These are phyloP conservation scores for Rhinoptilus africanus DNA, from an alignment of 2,113 vertebrate genomes.

Conservation along the genomic window DNA sequence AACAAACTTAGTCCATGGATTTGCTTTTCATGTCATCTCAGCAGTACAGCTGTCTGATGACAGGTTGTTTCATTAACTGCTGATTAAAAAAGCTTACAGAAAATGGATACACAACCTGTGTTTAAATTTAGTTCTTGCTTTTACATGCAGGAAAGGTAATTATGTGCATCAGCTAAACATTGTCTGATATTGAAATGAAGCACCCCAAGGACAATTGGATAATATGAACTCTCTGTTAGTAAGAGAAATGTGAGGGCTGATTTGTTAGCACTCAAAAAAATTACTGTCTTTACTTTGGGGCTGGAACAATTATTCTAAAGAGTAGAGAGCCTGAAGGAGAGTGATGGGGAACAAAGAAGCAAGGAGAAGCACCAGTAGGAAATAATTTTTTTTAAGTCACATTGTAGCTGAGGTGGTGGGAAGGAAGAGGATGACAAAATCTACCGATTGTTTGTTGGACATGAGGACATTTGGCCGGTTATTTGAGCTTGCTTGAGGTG, in stretches of 20 bases:
- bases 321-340: background rate
- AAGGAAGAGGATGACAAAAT: background rate
- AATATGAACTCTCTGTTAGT: background rate
- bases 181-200: constrained; percentile 34
- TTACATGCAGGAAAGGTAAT: constrained; percentile 24
- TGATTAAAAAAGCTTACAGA: constrained; percentile 15
- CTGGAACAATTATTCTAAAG: background rate
- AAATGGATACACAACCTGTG: background rate
- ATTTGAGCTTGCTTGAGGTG: background rate
- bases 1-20: background rate
- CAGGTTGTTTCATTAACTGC: constrained; percentile 43
- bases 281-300: background rate
- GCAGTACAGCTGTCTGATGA: constrained; percentile 28
- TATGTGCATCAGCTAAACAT: background rate
- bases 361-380: background rate
- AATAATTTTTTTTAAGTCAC: background rate
- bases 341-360: background rate
- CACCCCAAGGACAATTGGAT: background rate
- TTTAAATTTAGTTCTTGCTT: constrained; percentile 38
- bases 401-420: background rate
- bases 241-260: background rate
- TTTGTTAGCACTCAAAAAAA: background rate
- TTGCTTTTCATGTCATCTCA: constrained; percentile 27
- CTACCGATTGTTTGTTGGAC: background rate
- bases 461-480: background rate